phyloP scores from a whole-genome alignment of 2,888 invertebrate genomes.

The Tenthredo livida region DNA sequence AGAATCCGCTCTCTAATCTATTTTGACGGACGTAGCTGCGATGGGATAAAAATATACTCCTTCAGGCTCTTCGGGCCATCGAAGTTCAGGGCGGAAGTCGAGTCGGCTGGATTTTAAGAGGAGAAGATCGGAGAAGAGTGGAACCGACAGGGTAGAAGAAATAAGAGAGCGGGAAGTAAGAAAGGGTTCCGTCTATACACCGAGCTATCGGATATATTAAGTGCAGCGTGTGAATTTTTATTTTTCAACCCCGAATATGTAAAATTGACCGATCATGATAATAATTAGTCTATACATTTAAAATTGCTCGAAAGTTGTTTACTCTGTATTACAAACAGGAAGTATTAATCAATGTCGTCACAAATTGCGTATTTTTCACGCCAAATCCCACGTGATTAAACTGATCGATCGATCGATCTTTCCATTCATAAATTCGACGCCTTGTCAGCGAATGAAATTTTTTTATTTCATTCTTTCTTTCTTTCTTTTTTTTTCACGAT shows the following conservation, averaged over 20 bases:
- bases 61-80: slow-evolving; percentile 2
- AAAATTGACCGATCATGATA: not conserved
- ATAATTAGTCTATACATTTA: not conserved
- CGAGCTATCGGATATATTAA: slow-evolving; percentile 1
- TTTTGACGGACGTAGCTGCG: not conserved
- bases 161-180: slow-evolving; percentile 55
- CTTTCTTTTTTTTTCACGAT: not conserved
- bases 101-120: slow-evolving; percentile 42
- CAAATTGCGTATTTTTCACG: not conserved
- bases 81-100: slow-evolving; percentile 27
- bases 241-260: not conserved
- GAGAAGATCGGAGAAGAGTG: not conserved
- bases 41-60: slow-evolving; percentile 49
- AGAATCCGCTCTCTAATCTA: not conserved
- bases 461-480: too few species aligned
- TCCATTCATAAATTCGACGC: not conserved
- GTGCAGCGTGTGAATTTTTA: not conserved
- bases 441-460: not conserved
- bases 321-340: not conserved
- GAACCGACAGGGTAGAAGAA: slow-evolving; percentile 22
- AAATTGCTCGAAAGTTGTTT: not conserved
- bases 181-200: slow-evolving; percentile 55
- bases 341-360: not conserved
- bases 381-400: not conserved
- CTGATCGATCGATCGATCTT: not conserved